These are phyloP conservation scores for Volucella zonaria DNA, from an alignment of 2,888 invertebrate species.

Conservation along the genomic window DNA sequence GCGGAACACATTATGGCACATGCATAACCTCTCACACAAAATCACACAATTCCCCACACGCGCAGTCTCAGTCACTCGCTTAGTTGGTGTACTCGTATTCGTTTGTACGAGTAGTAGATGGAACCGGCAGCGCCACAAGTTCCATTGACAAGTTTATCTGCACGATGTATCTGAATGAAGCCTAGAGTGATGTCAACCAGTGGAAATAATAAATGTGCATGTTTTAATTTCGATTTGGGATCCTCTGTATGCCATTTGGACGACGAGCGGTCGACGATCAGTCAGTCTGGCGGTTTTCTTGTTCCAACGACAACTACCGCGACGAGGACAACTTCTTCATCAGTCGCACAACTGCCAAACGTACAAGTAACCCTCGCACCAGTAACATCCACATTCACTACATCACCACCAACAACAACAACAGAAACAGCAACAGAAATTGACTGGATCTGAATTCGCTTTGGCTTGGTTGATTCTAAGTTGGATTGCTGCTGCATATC, in stretches of 20 bases:
- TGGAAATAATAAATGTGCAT: slow-evolving; percentile 76
- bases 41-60: slow-evolving; percentile 8
- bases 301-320: slow-evolving; percentile 58
- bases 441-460: neutral
- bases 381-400: neutral
- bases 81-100: neutral
- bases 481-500: neutral
- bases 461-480: slow-evolving; percentile 13
- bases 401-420: no score
- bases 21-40: slow-evolving; percentile 19
- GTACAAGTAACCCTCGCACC: neutral
- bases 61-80: neutral
- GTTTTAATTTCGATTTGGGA: slow-evolving; percentile 75
- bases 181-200: slow-evolving; percentile 76
- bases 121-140: slow-evolving; percentile 55
- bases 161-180: slow-evolving; percentile 75
- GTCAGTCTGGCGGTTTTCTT: slow-evolving; percentile 57
- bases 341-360: slow-evolving; percentile 36
- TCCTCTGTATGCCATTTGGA: slow-evolving; percentile 62
- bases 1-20: slow-evolving; percentile 5
- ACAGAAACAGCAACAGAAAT: neutral
- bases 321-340: slow-evolving; percentile 66
- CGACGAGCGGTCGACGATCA: slow-evolving; percentile 67
- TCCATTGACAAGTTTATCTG: slow-evolving; percentile 76
- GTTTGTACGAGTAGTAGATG: slow-evolving; percentile 13